Evolutionary conservation across 2,797 vertebrate species (phyloP), one percentile per base, ranked within the genome.

Genomic region (Circus cinereus): DNA sequence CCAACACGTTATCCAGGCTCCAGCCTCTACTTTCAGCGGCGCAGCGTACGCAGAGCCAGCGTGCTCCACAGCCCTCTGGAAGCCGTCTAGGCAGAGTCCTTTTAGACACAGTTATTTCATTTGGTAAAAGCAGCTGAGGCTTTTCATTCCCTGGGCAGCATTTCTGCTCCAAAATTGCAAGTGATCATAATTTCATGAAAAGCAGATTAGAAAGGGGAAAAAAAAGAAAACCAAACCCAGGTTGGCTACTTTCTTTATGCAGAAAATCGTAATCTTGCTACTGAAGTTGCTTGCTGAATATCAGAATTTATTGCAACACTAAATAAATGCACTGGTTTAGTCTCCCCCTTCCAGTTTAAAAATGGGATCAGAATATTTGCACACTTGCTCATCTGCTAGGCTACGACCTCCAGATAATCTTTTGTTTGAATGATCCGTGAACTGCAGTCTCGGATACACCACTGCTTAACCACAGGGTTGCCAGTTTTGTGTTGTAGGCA

Each of bases 91-190:
- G 64, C 80, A 85, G 56, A 73, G n/a, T 34, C 56, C 72, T 89
- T 89, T 84, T 30, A 75, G 59, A 53, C n/a, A 62, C 15, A 57
- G 38, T 53, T 81, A 85, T 80, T 93, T 89, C 62, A 77, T 70
- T 74, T 85, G 7, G 23, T 70, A 96, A 92, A 79, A 94, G 56
- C 82, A 89, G 88, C 63, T 68, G 56, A 85, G 64, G 32, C n/a
- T 85, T 93, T 79, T 88, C 57, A 57, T 57, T 85, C 70, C 40
- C 75, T 36, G 23, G 27, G 47, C 60, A 48, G 64, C 40, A 62
- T 65, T 92, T 84, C 70, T 84, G 50, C 36, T 87, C 63, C 38
- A 48, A 68, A 79, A 70, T 59, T 77, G 51, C 36, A 81, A 83
- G 69, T 16, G 34, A 80, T 88, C 51, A 12, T 88, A 86, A 87